Base-by-base conservation (phyloP, 1,140 invertebrate genomes). In the Wiebesia pumilae region DNA sequence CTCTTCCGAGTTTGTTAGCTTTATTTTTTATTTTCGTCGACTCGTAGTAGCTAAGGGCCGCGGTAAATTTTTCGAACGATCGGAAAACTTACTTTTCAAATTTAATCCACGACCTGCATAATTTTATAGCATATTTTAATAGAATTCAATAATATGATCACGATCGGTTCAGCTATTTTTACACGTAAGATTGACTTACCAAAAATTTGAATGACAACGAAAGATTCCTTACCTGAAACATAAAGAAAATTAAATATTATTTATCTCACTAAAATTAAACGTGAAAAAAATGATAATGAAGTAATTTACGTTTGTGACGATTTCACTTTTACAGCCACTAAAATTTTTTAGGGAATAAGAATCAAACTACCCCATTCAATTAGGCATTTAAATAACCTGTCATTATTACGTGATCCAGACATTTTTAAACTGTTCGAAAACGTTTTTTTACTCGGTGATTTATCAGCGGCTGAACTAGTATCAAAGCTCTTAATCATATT, bases 191-290 rank as follows among this genome's bases (percentile, higher is more conserved):
- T 47, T 7, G 14, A 14, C 43, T 47, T 47, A 47, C 43, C 43
- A 47, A 47, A 47, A 47, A 47, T 6, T 47, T 47, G 43, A 47
- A 47, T 47, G 14, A 14, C 6, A 47, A 7, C 43, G 43, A 7
- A 14, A 47, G 14, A 38, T 65, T 58, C 9, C 79, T 81, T 81
- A 81, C 79, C 79, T 81, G 58, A 27, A 81, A 81, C 79, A 81
- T 62, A 67, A 58, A 81, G 27, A 65, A 40, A 65, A 65, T 38
- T 35, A 65, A 54, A 65, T 38, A 65, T 81, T 65, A 81, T 73
- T 73, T 6, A 33, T 7, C 30, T 69, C 21, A 62, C 19, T n/a
- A n/a, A n/a, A n/a, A 62, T 62, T 47, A 47, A 47, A 47, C 43
- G 43, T 47, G 43, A n/a, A n/a, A 14, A 47, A 47, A 47, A 47